These are phyloP conservation scores for Coreoperca whiteheadi DNA, from an alignment of 2,113 vertebrate species.

Conservation along the genomic window DNA sequence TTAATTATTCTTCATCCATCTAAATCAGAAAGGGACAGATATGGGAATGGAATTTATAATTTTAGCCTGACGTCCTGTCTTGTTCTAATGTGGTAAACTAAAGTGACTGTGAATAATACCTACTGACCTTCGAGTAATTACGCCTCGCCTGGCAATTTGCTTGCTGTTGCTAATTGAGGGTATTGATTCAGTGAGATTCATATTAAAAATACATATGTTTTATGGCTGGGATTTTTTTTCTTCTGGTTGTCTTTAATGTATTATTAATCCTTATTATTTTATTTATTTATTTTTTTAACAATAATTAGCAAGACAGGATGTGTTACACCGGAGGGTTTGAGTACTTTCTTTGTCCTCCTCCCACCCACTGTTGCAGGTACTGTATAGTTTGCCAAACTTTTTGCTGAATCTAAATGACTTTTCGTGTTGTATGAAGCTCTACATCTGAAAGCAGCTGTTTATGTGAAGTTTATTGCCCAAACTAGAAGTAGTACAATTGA, in stretches of 20 bases:
- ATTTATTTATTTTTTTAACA: conserved; percentile 69
- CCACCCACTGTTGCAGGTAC: conserved; percentile 64
- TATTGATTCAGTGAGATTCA: conserved; percentile 92
- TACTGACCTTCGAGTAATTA: conserved; percentile 99
- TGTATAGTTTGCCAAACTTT: conserved; percentile 63
- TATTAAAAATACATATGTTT: conserved; percentile 90
- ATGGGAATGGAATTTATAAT: conserved; percentile 99
- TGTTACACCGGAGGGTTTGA: conserved; percentile 69
- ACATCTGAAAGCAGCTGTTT: conserved; percentile 27
- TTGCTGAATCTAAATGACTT: conserved; percentile 60
- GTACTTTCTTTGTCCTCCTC: conserved; percentile 72
- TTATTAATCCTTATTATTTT: conserved; percentile 84
- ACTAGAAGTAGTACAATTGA: conserved; percentile 22
- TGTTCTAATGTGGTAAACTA: conserved; percentile 98
- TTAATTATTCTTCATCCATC: conserved; percentile 99
- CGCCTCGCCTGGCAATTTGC: conserved; percentile 93
- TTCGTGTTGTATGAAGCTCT: conserved; percentile 29
- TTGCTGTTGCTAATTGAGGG: conserved; percentile 94
- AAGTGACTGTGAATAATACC: conserved; percentile 99
- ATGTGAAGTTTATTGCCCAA: conserved; percentile 30
- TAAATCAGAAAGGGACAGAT: conserved; percentile 99
- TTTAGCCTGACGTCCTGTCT: conserved; percentile 96
- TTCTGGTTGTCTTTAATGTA: conserved; percentile 81
- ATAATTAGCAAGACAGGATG: conserved; percentile 83
- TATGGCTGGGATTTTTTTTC: conserved; percentile 75